These are phyloP conservation scores for Varecia variegata DNA, from an alignment of 2,797 vertebrate species.

Conservation along the genomic window DNA sequence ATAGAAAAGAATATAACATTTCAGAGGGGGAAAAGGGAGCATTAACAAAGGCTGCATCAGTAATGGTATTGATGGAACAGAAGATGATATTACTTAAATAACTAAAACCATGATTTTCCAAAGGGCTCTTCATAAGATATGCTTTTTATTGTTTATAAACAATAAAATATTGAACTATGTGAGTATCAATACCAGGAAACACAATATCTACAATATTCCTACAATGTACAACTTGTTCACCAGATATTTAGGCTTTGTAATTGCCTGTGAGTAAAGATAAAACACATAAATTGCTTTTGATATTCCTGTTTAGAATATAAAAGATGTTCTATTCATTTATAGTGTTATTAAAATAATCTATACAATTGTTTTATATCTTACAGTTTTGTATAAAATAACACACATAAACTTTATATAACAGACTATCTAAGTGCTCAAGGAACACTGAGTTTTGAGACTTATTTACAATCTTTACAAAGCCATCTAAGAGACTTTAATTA, in stretches of 20 bases:
- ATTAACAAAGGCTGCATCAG: background rate
- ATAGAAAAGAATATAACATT: background rate
- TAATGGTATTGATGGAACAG: background rate
- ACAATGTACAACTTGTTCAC: background rate
- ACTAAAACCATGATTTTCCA: constrained; percentile 41
- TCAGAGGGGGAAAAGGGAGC: background rate
- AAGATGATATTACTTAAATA: background rate
- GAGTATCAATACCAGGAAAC: background rate
- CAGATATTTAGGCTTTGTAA: background rate
- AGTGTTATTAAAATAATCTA: constrained; percentile 14
- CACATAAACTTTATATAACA: background rate
- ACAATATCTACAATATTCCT: background rate
- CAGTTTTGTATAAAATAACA: background rate
- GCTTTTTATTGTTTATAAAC: background rate
- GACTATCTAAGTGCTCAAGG: background rate
- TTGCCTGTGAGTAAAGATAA: background rate
- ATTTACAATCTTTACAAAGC: background rate
- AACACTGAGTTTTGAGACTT: background rate
- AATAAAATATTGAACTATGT: constrained; percentile 13
- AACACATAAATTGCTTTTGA: constrained; percentile 50
- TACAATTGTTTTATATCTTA: background rate
- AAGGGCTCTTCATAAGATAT: background rate
- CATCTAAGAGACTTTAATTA: background rate
- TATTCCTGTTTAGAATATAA: background rate
- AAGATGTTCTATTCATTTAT: background rate